Conservation (phyloP, 2,113 vertebrate species). For the Apodemus sylvaticus region DNA sequence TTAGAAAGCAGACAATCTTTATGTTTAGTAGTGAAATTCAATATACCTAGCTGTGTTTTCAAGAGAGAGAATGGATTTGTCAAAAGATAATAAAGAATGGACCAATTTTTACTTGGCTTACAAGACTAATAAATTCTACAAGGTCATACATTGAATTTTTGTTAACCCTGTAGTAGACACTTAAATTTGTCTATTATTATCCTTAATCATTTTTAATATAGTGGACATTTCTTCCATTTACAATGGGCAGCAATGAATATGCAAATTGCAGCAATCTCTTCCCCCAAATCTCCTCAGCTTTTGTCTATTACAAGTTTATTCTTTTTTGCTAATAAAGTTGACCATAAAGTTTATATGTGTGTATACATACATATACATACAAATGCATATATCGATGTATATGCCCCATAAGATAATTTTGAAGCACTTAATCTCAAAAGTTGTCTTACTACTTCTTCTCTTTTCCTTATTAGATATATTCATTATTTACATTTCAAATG, state of each 20-base stretch:
- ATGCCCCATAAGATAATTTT: constrained; percentile 42
- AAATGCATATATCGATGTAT: too few species aligned
- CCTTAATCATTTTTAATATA: background rate
- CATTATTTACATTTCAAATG: too few species aligned
- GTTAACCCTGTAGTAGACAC: background rate
- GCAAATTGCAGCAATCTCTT: background rate
- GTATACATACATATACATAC: background rate
- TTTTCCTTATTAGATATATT: too few species aligned
- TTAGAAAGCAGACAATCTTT: background rate
- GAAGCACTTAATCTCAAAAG: constrained; percentile 24
- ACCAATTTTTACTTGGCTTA: background rate
- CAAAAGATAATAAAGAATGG: background rate
- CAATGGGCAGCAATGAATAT: background rate
- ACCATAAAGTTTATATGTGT: background rate
- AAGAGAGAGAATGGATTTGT: background rate
- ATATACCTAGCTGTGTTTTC: background rate
- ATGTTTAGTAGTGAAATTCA: background rate
- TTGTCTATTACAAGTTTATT: background rate
- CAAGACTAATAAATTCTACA: background rate
- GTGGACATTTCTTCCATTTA: background rate
- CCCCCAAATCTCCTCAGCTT: background rate
- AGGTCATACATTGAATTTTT: background rate
- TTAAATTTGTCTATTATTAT: background rate
- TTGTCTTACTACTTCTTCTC: background rate
- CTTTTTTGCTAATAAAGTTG: background rate